Conservation (phyloP, 2,797 vertebrate genomes). For the Diceros bicornis region DNA sequence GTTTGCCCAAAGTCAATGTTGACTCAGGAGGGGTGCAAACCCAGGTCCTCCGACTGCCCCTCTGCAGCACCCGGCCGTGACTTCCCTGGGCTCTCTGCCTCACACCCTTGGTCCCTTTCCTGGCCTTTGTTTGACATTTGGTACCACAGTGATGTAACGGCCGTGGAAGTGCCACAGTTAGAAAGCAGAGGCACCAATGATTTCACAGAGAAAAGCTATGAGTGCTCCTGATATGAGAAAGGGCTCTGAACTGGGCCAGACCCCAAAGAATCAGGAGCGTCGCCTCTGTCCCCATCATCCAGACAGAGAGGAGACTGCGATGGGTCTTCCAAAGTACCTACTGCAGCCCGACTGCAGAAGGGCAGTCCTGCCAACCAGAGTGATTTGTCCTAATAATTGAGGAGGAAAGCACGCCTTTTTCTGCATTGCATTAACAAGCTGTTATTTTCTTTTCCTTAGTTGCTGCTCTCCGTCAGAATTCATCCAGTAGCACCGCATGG, state of each 20-base stretch:
- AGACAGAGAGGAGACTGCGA: accelerated
- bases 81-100: accelerated
- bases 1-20: neutral
- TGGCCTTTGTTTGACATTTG: neutral
- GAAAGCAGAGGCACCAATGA: neutral
- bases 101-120: accelerated
- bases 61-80: accelerated
- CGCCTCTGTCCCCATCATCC: accelerated
- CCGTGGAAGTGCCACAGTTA: neutral
- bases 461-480: neutral
- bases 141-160: accelerated
- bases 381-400: neutral
- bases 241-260: neutral
- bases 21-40: neutral
- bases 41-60: accelerated
- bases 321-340: accelerated
- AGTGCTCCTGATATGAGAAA: neutral
- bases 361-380: neutral
- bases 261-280: neutral
- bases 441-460: neutral
- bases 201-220: neutral
- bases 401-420: neutral
- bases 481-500: accelerated
- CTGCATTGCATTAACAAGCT: neutral
- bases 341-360: accelerated